Percentiles rank a stretch among this genome's conserved stretches.
These are phyloP conservation scores for Danio jaintianensis DNA, from an alignment of 2,797 vertebrate species.

Conservation along the genomic window DNA sequence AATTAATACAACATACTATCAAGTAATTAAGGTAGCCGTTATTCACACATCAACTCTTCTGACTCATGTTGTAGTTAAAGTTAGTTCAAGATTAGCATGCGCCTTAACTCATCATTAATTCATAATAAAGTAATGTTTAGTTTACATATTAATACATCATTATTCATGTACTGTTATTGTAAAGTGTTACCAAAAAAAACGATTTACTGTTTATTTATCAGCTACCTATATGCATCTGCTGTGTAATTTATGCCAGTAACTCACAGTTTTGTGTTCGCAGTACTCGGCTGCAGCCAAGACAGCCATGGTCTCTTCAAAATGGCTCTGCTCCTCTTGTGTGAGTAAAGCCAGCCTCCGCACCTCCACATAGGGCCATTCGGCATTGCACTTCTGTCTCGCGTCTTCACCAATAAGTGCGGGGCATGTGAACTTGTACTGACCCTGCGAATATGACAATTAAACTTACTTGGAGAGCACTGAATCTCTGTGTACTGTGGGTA, in stretches of 20 bases:
- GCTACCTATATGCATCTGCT: not conserved
- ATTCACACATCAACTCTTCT: no score
- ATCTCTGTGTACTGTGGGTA: not conserved
- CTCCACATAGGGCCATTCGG: slow-evolving; percentile 71
- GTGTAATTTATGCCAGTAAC: slow-evolving; percentile 31
- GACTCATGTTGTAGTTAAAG: no score
- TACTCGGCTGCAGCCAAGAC: slow-evolving; percentile 66
- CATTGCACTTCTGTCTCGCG: slow-evolving; percentile 55
- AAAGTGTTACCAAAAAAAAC: no score
- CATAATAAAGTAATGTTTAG: no score
- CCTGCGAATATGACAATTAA: slow-evolving; percentile 60
- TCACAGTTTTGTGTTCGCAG: slow-evolving; percentile 74
- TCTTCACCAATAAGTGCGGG: slow-evolving; percentile 62
- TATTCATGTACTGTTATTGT: no score
- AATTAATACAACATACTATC: no score
- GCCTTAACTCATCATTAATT: no score
- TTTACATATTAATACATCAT: no score
- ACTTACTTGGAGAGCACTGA: not conserved
- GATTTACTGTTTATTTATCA: no score
- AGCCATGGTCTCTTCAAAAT: slow-evolving; percentile 75
- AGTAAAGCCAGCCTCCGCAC: slow-evolving; percentile 74
- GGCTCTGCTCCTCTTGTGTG: slow-evolving; percentile 69
- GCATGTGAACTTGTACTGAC: slow-evolving; percentile 73
- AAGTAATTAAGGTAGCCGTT: no score
- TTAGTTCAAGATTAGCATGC: no score